phyloP scores from a whole-genome alignment of 2,888 invertebrate species.

The Tetranychus piercei region DNA sequence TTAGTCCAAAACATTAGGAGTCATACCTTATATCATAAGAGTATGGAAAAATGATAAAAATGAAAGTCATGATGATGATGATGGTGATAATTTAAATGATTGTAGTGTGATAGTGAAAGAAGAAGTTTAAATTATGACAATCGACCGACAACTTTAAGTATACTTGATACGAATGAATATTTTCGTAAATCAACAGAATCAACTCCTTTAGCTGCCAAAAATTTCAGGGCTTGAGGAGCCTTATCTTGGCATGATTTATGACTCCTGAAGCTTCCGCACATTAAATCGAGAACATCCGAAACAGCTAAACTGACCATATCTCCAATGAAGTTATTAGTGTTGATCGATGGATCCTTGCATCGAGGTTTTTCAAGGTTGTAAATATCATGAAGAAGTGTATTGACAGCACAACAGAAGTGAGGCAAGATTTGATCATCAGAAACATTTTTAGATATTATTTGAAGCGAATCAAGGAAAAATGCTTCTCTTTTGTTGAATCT shows the following conservation, averaged over 20 bases:
- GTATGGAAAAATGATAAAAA: not conserved
- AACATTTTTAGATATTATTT: slow-evolving; percentile 1
- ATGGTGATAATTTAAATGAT: not conserved
- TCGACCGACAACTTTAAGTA: slow-evolving; percentile 2
- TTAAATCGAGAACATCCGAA: slow-evolving; percentile 3
- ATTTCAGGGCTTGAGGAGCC: not conserved
- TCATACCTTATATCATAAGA: too few species aligned
- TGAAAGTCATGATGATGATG: not conserved
- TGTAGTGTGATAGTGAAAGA: not conserved
- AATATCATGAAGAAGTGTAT: not conserved
- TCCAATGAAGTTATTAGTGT: not conserved
- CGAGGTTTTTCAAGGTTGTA: not conserved
- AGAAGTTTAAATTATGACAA: not conserved
- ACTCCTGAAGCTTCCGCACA: slow-evolving; percentile 2
- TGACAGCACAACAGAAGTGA: slow-evolving; percentile 5
- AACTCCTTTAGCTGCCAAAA: not conserved
- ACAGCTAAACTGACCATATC: slow-evolving; percentile 8
- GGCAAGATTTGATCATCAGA: not conserved
- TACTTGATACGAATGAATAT: not conserved
- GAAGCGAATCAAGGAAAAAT: not conserved
- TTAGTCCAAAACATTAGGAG: too few species aligned
- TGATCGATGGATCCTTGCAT: not conserved
- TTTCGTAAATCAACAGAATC: not conserved
- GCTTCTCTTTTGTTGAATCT: not conserved
- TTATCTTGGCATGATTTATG: slow-evolving; percentile 3